phyloP scores from a whole-genome alignment of 1,140 invertebrate species.

The Babylonia areolata region DNA sequence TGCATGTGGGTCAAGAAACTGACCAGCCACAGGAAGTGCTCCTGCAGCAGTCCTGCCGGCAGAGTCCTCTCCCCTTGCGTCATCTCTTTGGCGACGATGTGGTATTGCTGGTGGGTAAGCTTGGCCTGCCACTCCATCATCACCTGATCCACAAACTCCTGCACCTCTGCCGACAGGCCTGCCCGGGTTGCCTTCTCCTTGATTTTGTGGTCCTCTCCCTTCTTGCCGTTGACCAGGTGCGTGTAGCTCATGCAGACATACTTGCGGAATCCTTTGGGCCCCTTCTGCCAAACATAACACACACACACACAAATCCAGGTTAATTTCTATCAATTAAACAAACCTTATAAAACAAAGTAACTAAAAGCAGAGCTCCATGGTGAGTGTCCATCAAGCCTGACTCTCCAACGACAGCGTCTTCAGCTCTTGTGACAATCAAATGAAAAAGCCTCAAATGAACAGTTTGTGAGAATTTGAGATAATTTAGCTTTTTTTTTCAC shows the following conservation, averaged over 20 bases:
- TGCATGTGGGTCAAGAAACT: slow-evolving; percentile 31
- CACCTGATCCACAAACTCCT: slow-evolving; percentile 31
- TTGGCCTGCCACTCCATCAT: slow-evolving; percentile 27
- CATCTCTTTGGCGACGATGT: slow-evolving; percentile 15
- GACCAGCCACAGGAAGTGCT: slow-evolving; percentile 33
- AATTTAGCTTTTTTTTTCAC: no score
- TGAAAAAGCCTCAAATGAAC: no score
- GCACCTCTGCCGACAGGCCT: background rate
- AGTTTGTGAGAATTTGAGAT: no score
- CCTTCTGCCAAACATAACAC: background rate
- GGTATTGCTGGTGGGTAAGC: background rate
- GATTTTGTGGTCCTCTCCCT: background rate
- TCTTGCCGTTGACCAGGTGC: slow-evolving; percentile 20
- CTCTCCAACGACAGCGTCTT: no score
- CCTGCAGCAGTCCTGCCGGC: background rate
- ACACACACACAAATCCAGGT: no score
- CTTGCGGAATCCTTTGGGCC: slow-evolving; percentile 25
- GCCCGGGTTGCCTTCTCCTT: background rate
- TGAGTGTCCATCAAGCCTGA: no score
- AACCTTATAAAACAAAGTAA: no score
- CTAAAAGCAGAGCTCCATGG: no score
- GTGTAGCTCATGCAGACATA: slow-evolving; percentile 12
- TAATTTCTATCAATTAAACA: no score
- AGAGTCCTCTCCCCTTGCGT: slow-evolving; percentile 10
- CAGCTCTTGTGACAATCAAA: no score